Conservation (phyloP, 2,113 vertebrate genomes). For the Notothenia coriiceps region DNA sequence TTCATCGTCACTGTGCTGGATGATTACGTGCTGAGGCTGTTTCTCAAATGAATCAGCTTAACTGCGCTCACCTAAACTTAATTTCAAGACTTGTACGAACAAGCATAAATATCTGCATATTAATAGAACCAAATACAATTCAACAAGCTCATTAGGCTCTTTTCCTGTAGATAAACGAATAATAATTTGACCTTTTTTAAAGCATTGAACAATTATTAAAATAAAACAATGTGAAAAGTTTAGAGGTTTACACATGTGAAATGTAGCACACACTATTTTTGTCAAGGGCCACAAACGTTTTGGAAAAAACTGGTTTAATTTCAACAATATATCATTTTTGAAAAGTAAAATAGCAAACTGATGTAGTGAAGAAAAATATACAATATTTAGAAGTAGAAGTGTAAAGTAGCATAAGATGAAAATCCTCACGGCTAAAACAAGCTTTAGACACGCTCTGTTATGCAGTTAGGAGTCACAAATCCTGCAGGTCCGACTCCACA, state of each 20-base stretch:
- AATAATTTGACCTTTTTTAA: background rate
- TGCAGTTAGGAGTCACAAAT: background rate
- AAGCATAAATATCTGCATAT: background rate
- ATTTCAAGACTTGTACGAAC: background rate
- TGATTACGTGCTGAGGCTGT: background rate
- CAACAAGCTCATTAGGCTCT: no score
- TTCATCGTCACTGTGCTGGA: background rate
- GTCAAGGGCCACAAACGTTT: background rate
- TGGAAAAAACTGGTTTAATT: background rate
- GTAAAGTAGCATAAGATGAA: background rate
- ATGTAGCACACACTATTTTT: background rate
- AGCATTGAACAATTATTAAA: background rate
- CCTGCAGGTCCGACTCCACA: no score
- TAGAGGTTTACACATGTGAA: background rate
- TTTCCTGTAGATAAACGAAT: background rate
- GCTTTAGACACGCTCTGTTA: background rate
- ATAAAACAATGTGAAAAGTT: background rate
- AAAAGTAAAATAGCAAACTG: background rate
- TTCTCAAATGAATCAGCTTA: background rate
- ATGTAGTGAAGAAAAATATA: no score
- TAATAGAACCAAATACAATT: background rate
- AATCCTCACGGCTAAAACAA: background rate
- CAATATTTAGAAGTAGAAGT: background rate
- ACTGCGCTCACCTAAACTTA: background rate
- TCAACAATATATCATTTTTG: background rate